Percentiles rank a stretch among this genome's conserved stretches.
phyloP scores from a whole-genome alignment of 2,113 vertebrate species.

The Podocnemis expansa region DNA sequence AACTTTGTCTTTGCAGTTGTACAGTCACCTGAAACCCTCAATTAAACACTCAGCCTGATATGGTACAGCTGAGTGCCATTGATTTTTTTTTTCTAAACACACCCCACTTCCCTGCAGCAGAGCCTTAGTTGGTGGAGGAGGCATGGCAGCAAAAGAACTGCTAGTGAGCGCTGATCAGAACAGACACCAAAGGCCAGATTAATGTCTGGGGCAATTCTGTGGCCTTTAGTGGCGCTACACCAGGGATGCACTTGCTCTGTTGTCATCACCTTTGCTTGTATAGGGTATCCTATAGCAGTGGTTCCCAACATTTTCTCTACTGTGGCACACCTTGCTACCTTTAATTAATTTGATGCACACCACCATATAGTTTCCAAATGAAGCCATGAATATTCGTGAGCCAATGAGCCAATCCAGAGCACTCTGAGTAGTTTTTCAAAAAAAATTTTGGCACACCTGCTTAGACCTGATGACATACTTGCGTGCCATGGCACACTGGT shows the following conservation, averaged over 20 bases:
- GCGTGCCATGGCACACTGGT: too few species aligned
- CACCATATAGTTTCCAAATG: too few species aligned
- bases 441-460: too few species aligned
- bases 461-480: too few species aligned
- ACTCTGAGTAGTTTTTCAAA: too few species aligned
- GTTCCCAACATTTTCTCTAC: too few species aligned
- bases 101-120: constrained; percentile 41
- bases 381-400: too few species aligned
- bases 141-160: not conserved
- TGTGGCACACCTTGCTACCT: too few species aligned
- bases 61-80: constrained; percentile 37
- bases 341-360: too few species aligned
- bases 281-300: not conserved
- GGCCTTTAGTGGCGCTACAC: not conserved
- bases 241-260: not conserved
- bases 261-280: not conserved
- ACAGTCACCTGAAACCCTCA: constrained; percentile 30
- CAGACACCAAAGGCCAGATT: not conserved
- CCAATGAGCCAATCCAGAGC: too few species aligned
- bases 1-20: constrained; percentile 35
- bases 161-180: constrained; percentile 18
- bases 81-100: constrained; percentile 52
- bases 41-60: constrained; percentile 55
- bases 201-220: not conserved
- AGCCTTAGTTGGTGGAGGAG: not conserved